Evolutionary conservation across 2,113 vertebrate genomes (phyloP), one percentile per base, ranked within the genome.

Genomic region (Rhinolophus ferrumequinum): DNA sequence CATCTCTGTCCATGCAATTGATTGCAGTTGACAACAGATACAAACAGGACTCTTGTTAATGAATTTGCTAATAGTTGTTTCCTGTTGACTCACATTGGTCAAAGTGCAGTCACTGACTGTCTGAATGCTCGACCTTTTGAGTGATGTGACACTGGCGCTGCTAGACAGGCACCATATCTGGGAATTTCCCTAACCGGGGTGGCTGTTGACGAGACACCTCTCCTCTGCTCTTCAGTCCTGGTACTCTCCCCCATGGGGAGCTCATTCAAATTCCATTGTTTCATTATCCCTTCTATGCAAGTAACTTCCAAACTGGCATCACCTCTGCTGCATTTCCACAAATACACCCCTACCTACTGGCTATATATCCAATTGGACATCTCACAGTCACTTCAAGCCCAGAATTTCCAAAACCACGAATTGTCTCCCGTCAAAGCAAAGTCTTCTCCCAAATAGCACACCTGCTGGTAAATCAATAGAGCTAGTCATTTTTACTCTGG

Each of bases 291-390:
- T 28, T 60, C 38, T 47, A 35, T 41, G 15, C 4, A 95, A 30
- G 82, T 85, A 21, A 70, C 41, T 93, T 92, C 15, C 44, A 93
- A 41, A 72, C 70, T 6, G 2, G 15, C 15, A 66, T 54, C 3
- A 38, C 3, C 16, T 2, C 35, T 35, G 35, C 26, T 90, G 50
- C 62, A 52, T 79, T 93, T 95, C 64, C 38, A 87, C 33, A 79
- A 75, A 88, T 70, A 62, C 30, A 54, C 41, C 3, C 33, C 30
- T 86, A 77, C 22, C 76, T 70, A 66, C 35, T 44, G 21, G 33
- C 41, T 92, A 64, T 77, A 95, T 77, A 95, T 96, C 66, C 66
- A 83, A 52, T 3, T 75, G 52, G 64, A 50, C 28, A 70, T 66
- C 19, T 82, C 33, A 90, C 5, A 93, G 15, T 73, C 21, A 69